Conservation (phyloP, 2,797 vertebrate species). For the Poliocrania exsul region DNA sequence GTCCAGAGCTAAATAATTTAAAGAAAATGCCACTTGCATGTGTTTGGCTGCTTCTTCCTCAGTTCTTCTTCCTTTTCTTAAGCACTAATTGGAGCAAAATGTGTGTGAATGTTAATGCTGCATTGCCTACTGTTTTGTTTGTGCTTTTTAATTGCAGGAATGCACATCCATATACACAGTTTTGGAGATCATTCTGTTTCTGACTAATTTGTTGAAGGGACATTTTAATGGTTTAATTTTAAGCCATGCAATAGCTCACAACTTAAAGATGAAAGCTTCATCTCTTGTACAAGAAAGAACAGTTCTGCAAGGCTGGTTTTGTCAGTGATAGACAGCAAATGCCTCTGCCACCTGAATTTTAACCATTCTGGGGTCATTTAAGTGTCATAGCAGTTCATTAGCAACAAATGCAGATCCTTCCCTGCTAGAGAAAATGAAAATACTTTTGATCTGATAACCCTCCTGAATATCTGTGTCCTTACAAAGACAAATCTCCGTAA, state of each 20-base stretch:
- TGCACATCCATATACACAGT: background rate
- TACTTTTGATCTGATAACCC: background rate
- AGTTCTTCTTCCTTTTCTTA: slow-evolving; percentile 22
- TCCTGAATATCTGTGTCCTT: background rate
- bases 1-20: slow-evolving; percentile 27
- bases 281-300: slow-evolving; percentile 28
- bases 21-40: slow-evolving; percentile 45
- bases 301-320: background rate
- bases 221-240: background rate
- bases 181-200: slow-evolving; percentile 40
- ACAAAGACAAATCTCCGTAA: background rate
- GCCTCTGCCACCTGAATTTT: background rate
- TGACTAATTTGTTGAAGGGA: background rate
- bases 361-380: background rate
- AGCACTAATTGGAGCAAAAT: slow-evolving; percentile 39
- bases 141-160: slow-evolving; percentile 59
- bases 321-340: background rate
- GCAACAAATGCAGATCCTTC: background rate
- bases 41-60: slow-evolving; percentile 38
- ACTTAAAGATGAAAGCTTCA: slow-evolving; percentile 75
- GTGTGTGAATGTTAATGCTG: slow-evolving; percentile 46
- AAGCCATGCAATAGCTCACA: background rate
- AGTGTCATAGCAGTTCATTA: background rate
- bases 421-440: background rate
- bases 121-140: slow-evolving; percentile 36